Percentiles rank a stretch among this genome's conserved stretches.
These are phyloP conservation scores for Cantharis rustica DNA, from an alignment of 2,888 invertebrate species.

Conservation along the genomic window DNA sequence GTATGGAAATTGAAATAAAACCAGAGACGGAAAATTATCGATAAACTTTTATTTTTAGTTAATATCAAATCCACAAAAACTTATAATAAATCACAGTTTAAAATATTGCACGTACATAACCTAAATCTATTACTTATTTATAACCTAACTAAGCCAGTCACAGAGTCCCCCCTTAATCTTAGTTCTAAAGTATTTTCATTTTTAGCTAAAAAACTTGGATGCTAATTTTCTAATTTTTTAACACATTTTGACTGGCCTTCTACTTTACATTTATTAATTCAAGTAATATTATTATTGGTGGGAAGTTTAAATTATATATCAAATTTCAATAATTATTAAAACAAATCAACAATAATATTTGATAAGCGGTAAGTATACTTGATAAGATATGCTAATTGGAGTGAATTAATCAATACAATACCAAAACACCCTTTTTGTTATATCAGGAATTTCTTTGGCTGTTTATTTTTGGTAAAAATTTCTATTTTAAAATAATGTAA, in stretches of 20 bases:
- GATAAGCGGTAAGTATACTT: neutral
- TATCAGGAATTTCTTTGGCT: neutral
- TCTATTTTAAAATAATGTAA: neutral
- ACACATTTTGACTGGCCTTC: neutral
- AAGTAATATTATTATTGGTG: neutral
- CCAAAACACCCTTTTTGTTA: neutral
- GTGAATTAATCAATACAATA: neutral
- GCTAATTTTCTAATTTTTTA: neutral
- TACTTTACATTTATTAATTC: neutral
- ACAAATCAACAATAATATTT: neutral
- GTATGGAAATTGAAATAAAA: neutral
- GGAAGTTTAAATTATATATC: neutral
- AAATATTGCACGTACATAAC: neutral
- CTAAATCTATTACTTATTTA: neutral
- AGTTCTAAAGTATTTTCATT: neutral
- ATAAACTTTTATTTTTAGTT: neutral
- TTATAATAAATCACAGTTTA: constrained; percentile 1
- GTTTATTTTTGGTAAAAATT: neutral
- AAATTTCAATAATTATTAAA: neutral
- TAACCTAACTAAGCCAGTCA: neutral
- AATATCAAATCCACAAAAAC: neutral
- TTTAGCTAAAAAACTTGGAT: neutral
- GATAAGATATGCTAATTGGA: neutral
- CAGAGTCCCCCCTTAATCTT: neutral
- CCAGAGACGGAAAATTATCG: neutral